Conservation (phyloP, 2,888 invertebrate genomes). For the Diadegma fenestrale region DNA sequence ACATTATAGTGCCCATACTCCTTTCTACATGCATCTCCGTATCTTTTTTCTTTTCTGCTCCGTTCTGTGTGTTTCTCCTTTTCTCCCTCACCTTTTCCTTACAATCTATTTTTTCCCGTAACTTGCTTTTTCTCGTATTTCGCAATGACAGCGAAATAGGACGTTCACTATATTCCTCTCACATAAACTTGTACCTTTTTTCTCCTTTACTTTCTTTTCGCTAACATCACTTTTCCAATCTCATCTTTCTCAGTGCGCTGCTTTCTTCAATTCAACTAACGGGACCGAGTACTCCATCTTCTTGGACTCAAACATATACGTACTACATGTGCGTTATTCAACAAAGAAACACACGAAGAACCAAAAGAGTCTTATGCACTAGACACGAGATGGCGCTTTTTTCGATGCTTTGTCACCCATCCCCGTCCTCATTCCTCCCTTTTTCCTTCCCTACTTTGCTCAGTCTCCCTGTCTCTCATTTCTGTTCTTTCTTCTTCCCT, state of each 20-base stretch:
- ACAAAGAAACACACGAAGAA: conserved; percentile 38
- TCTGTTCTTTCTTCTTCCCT: conserved; percentile 4
- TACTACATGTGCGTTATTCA: conserved; percentile 30
- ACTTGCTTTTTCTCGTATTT: conserved; percentile 39
- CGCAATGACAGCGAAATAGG: conserved; percentile 18
- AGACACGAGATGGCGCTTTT: conserved; percentile 55
- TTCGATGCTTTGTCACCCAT: conserved; percentile 40
- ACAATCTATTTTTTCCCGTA: neutral
- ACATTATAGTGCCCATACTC: conserved; percentile 35
- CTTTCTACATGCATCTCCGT: conserved; percentile 43
- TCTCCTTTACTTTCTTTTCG: conserved; percentile 14
- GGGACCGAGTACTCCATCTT: conserved; percentile 57
- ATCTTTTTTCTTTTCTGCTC: neutral
- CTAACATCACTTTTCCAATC: conserved; percentile 55
- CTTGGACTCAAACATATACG: conserved; percentile 37
- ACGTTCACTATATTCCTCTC: conserved; percentile 17
- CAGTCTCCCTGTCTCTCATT: too few relatives aligned
- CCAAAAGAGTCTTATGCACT: conserved; percentile 22
- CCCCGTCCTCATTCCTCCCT: conserved; percentile 34
- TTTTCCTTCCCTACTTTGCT: conserved; percentile 1
- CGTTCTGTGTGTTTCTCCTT: conserved; percentile 29
- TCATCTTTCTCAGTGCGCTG: conserved; percentile 61
- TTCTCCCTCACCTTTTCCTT: conserved; percentile 28
- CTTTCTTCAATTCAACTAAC: conserved; percentile 66
- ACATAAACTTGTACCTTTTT: conserved; percentile 8